phyloP scores from a whole-genome alignment of 2,797 vertebrate genomes.

The Ciconia nigra region DNA sequence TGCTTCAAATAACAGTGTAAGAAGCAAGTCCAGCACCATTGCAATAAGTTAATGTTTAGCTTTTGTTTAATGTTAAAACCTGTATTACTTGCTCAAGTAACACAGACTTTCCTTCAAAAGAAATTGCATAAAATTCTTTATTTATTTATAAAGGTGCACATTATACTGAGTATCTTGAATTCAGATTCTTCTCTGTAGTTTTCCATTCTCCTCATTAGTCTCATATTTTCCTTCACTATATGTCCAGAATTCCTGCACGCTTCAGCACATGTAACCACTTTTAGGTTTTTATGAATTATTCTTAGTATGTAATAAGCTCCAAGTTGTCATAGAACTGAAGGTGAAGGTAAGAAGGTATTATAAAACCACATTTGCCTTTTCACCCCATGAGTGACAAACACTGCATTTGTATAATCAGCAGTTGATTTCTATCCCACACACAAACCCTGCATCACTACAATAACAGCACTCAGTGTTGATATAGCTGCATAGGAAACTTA shows the following conservation, averaged over 20 bases:
- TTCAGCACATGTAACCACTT: background rate
- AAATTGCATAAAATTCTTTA: background rate
- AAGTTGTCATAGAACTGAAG: background rate
- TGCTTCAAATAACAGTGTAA: background rate
- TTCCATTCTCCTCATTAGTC: background rate
- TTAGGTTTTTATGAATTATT: background rate
- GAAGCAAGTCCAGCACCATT: background rate
- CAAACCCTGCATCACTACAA: background rate
- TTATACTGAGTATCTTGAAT: background rate
- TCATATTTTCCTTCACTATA: background rate
- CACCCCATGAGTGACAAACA: background rate
- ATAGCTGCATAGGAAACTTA: background rate
- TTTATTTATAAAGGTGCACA: background rate
- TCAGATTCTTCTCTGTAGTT: background rate
- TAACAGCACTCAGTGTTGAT: background rate
- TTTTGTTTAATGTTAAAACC: background rate
- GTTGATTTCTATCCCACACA: background rate
- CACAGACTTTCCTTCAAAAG: background rate
- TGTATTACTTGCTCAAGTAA: background rate
- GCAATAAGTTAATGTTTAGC: background rate
- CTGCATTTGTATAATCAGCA: background rate
- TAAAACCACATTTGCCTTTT: background rate
- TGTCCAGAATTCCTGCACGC: background rate
- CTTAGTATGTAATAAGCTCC: background rate
- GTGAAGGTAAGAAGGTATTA: background rate